Evolutionary conservation across 2,888 invertebrate genomes (phyloP), one percentile per base, ranked within the genome.

Genomic region (Terebella lapidaria): DNA sequence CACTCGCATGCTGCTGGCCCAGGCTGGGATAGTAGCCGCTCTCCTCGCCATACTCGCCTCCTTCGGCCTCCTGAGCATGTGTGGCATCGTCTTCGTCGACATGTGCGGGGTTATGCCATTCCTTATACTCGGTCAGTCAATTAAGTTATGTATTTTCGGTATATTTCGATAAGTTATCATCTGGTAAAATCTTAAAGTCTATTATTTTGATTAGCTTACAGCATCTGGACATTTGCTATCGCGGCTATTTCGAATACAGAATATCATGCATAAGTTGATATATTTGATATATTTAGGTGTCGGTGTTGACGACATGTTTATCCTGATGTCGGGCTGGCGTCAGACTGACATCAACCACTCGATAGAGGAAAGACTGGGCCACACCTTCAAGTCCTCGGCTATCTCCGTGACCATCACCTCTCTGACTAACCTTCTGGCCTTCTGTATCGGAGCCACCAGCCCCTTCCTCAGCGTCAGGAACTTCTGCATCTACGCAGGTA

Each of bases 101-200:
- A 70, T 70, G 5, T 71, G 71, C 22, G 72, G 72, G 4, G 68
- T 69, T 10, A 67, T 70, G 60, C 72, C 72, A 10, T 72, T 72
- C 52, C 60, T 72, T 0, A 62, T 72, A 5, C 60, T 72, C 25
- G 72, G 71, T 72, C 65, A 54, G 67, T 57, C 18, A 15, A 35
- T n/a, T n/a, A n/a, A n/a, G n/a, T n/a, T n/a, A n/a, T n/a, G n/a
- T n/a, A n/a, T n/a, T n/a, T n/a, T n/a, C n/a, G n/a, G n/a, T n/a
- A n/a, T n/a, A n/a, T n/a, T n/a, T n/a, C n/a, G n/a, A n/a, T n/a
- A n/a, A n/a, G n/a, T n/a, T n/a, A n/a, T n/a, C n/a, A n/a, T n/a
- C n/a, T n/a, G n/a, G n/a, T n/a, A n/a, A n/a, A n/a, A n/a, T n/a
- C n/a, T n/a, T n/a, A n/a, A n/a, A n/a, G n/a, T n/a, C n/a, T n/a